Base-by-base conservation (phyloP, 2,888 invertebrate species). In the Drosophila paucipuncta region DNA sequence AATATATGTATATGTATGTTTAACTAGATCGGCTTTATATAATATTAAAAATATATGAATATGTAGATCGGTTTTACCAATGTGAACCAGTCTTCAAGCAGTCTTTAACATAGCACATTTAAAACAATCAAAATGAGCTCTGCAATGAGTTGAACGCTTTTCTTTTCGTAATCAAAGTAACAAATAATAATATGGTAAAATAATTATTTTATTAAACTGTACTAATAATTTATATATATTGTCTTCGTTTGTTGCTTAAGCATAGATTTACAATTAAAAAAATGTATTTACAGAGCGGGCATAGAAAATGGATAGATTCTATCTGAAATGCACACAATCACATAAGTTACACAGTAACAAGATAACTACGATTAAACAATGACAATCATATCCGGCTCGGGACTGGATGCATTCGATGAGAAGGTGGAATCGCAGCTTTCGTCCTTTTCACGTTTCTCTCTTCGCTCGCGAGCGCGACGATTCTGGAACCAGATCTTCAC, bases 401-500 rank as follows among this genome's bases (percentile, higher is more conserved):
- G 92, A 70, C 92, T 92, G 47, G 93, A 93, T n/a, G 92, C 85
- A 77, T 89, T 91, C 4, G 92, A 93, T 4, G 92, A 93, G 68
- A 92, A 82, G 37, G 92, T 92, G 16, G 93, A 93, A 73, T 93
- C 92, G 50, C 89, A 92, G 71, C 80, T 87, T 57, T 92, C 91
- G 33, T 92, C 91, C 58, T 82, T 83, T 79, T 93, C 93, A 0
- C 93, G 92, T 85, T 94, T 95, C 92, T 97, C 97, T 80, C 96
- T 94, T 78, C 96, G 94, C 86, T 96, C 96, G 39, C 97, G 94
- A 0, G 97, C 97, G 58, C 97, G 94, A 54, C 97, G 95, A 92
- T 97, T 97, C 95, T 97, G 97, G 91, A 97, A 97, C 97, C 97
- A 97, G 82, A 97, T 97, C 78, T 93, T 94, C 88, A 96, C 96